Base-by-base conservation (phyloP, 53 echinoderm and acorn worm species). In the Holothuria scabra region DNA sequence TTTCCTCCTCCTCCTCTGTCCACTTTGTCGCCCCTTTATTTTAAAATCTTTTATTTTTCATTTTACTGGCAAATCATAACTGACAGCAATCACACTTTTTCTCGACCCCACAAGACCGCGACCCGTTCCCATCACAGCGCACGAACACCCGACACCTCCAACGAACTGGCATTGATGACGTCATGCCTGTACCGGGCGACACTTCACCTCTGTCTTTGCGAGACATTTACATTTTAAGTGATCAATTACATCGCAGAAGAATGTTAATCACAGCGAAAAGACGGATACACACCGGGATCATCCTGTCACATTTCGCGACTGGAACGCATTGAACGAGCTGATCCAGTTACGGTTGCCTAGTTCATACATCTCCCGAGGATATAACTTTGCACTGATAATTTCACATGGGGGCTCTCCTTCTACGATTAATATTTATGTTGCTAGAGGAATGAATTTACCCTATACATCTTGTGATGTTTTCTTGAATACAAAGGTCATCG, bases 181-280 rank as follows among this genome's bases (percentile, higher is more conserved):
- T 52, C 52, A 52, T 52, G 52, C 16, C 2, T 18, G 52, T 52
- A 16, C 49, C 22, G 72, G 41, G 44, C 46, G 72, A 72, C 44
- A 25, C 20, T 67, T 34, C 67, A 67, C 67, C 31, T 34, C 21
- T 72, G 72, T 48, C 37, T 72, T 48, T 72, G 48, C 46, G 44
- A 72, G 72, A 72, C 72, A 72, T 72, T 72, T 72, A 72, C 72
- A 72, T 72, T 72, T 72, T 72, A 72, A 72, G 72, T 72, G 72
- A 72, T 72, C 72, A 72, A 72, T 72, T 48, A 72, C 72, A 72
- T 22, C 25, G 38, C 2, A 72, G 25, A 72, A 34, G 72, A 72
- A 72, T 72, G 72, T 72, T 72, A 72, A 72, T 72, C 72, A 72
- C 72, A 48, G 41, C 25, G 38, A 72, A 72, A 72, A 48, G 72